Conservation (phyloP, 2,888 invertebrate genomes). For the Rhingia campestris region DNA sequence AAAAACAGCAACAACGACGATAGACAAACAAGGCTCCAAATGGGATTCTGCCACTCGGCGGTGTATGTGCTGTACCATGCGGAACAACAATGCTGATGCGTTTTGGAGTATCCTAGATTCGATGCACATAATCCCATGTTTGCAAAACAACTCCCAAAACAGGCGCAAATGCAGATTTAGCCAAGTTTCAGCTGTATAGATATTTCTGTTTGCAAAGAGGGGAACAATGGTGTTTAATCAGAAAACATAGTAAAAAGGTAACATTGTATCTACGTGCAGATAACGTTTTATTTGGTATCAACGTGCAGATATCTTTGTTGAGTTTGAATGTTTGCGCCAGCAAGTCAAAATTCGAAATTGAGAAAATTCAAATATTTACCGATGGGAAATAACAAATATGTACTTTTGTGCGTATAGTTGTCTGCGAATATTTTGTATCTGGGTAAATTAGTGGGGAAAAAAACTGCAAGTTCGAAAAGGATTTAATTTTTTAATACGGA, state of each 20-base stretch:
- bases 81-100: conserved; percentile 9
- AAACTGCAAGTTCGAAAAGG: too few relatives aligned
- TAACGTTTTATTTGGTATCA: too few relatives aligned
- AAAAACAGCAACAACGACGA: background rate
- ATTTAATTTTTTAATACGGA: too few relatives aligned
- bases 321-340: conserved; percentile 9
- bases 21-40: too few relatives aligned
- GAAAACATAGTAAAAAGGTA: too few relatives aligned
- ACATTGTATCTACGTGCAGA: too few relatives aligned
- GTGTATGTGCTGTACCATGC: too few relatives aligned
- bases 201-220: conserved; percentile 17
- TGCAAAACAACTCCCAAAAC: conserved; percentile 43
- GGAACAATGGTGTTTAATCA: background rate
- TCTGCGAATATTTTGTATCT: too few relatives aligned
- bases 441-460: too few relatives aligned
- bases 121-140: conserved; percentile 7
- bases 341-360: conserved; percentile 37
- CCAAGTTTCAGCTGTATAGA: conserved; percentile 27
- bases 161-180: conserved; percentile 59
- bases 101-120: conserved; percentile 1
- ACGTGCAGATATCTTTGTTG: background rate
- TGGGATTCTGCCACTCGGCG: too few relatives aligned
- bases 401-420: background rate
- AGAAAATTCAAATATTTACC: conserved; percentile 44
- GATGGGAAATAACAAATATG: conserved; percentile 36